Evolutionary conservation across 2,888 invertebrate genomes (phyloP), one percentile per base, ranked within the genome.

Genomic region (Pilophorus perplexus): DNA sequence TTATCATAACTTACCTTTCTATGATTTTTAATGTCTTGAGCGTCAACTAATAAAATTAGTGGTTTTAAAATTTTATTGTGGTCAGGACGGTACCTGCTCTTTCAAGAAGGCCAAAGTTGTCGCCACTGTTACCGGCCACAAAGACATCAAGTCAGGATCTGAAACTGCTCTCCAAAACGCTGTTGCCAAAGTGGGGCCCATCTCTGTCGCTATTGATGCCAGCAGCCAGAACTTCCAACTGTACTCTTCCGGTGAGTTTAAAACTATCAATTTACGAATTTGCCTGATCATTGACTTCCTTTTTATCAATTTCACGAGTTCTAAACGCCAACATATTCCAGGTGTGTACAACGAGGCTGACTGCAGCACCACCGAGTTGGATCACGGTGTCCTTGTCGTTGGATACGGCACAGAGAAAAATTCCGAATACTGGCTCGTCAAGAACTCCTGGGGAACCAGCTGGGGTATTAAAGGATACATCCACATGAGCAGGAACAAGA

Each of bases 191-290:
- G 77, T 88, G 68, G 93, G 93, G 0, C 94, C 94, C 5, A 81
- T 93, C 54, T 84, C 91, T 6, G 87, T 93, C 52, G 93, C 91
- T 74, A 93, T 94, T 75, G 93, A 95, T 81, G 94, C 94, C 70
- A 86, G 88, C 46, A 88, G 85, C 72, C 81, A 84, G 75, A 85
- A 85, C 71, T 93, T 94, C 86, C 92, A 93, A 79, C 87, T 90
- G 76, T 93, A 93, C 79, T 83, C 84, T 2, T 42, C 74, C 77
- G 23, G 78, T 79, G 64, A 44, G 71, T 27, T n/a, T 16, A 6
- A n/a, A n/a, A n/a, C n/a, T n/a, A n/a, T n/a, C n/a, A n/a, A 6
- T 14, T 50, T 20, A 10, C 44, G 18, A 44, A 2, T 44, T 33
- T 33, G 33, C 12, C 33, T 12, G 6, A 33, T 33, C 6, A 33